phyloP scores from a whole-genome alignment of 30 jellyfish, hydroid and myxozoan genomes.

The Nemopilema nomurai region DNA sequence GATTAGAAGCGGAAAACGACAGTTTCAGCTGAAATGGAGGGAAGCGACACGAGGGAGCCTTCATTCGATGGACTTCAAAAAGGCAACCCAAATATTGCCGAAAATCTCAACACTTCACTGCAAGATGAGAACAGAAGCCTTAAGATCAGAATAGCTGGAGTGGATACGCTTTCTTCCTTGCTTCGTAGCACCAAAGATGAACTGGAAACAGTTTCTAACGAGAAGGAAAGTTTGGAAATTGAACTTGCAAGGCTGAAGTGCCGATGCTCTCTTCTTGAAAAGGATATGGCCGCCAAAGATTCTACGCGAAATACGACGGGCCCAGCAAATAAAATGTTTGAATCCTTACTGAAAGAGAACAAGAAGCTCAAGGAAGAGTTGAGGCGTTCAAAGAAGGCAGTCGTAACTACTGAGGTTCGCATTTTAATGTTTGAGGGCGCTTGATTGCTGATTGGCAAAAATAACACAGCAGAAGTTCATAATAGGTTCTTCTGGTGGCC shows the following conservation, averaged over 20 bases:
- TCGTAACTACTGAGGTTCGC: conserved; percentile 29
- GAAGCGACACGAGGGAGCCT: neutral
- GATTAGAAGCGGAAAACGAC: neutral
- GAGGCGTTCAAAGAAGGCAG: conserved; percentile 14
- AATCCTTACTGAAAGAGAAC: conserved; percentile 45
- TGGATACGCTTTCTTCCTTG: conserved; percentile 62
- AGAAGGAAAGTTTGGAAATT: conserved; percentile 59
- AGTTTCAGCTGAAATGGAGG: neutral
- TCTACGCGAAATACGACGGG: conserved; percentile 5
- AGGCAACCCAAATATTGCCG: neutral
- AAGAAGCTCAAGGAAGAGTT: conserved; percentile 59
- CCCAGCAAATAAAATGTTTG: conserved; percentile 46
- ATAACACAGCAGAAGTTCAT: too few relatives aligned
- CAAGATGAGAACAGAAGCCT: conserved; percentile 72
- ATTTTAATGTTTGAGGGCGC: neutral
- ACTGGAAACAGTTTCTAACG: conserved; percentile 47
- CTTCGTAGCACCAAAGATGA: conserved; percentile 69
- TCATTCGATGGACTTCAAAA: too few relatives aligned
- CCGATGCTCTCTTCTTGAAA: conserved; percentile 52
- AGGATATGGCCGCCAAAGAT: conserved; percentile 24
- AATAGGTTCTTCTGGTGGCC: too few relatives aligned
- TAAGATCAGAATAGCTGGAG: conserved; percentile 72
- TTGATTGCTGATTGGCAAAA: too few relatives aligned
- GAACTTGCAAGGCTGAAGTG: conserved; percentile 64
- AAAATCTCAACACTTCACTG: neutral